Evolutionary conservation across 2,888 invertebrate species (phyloP).

Genomic region (Pristionchus entomophagus): DNA sequence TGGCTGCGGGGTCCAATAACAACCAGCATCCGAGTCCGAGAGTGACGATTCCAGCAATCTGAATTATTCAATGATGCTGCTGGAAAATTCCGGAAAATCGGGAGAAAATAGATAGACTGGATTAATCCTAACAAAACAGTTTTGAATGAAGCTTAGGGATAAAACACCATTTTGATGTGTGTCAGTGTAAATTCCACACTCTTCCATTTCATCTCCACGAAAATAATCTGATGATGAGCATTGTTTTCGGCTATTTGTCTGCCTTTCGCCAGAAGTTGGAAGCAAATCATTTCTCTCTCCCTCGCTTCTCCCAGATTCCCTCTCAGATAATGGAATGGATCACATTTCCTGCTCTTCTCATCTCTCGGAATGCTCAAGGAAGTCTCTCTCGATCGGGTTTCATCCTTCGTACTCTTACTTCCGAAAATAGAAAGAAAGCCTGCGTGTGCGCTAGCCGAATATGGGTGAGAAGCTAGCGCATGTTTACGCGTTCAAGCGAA

Average conservation of each 20-base stretch:
- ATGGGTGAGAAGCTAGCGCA: background rate
- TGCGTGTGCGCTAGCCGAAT: background rate
- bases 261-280: background rate
- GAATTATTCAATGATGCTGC: slow-evolving; percentile 76
- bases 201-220: background rate
- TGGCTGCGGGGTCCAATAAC: slow-evolving; percentile 82
- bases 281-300: background rate
- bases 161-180: too few species aligned
- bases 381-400: background rate
- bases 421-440: background rate
- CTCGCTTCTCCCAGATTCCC: background rate
- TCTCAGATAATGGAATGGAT: slow-evolving; percentile 21
- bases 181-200: too few species aligned
- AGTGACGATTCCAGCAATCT: slow-evolving; percentile 85
- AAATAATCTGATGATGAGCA: background rate
- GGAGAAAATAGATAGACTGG: too few species aligned
- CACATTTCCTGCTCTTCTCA: slow-evolving; percentile 10
- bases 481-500: slow-evolving; percentile 26
- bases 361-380: slow-evolving; percentile 10
- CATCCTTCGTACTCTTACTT: background rate
- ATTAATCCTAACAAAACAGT: too few species aligned
- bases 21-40: slow-evolving; percentile 86
- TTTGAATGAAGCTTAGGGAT: too few species aligned
- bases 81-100: too few species aligned
- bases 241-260: slow-evolving; percentile 23